These are phyloP conservation scores for Notothenia coriiceps DNA, from an alignment of 2,113 vertebrate genomes.

Conservation along the genomic window DNA sequence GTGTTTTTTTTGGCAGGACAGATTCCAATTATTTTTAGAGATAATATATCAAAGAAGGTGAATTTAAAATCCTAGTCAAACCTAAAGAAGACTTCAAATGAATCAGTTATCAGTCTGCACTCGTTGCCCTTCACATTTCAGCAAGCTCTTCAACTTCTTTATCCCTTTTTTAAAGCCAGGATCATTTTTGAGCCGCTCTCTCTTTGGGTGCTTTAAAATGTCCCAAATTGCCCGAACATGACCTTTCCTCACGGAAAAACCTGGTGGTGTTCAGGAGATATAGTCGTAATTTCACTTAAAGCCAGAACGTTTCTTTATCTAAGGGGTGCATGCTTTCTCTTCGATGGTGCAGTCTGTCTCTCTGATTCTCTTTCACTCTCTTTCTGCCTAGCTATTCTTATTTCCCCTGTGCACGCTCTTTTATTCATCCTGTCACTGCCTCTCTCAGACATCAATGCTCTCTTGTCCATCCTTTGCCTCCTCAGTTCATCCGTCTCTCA, in stretches of 20 bases:
- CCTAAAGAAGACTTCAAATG: neutral
- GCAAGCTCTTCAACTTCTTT: neutral
- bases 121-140: slow-evolving; percentile 33
- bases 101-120: neutral
- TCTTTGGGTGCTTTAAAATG: neutral
- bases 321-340: slow-evolving; percentile 29
- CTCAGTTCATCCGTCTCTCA: slow-evolving; percentile 26
- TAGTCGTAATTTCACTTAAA: neutral
- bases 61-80: neutral
- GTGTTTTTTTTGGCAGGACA: neutral
- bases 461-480: slow-evolving; percentile 32
- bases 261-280: neutral
- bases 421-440: slow-evolving; percentile 39
- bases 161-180: neutral
- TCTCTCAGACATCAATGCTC: slow-evolving; percentile 18
- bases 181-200: neutral
- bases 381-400: slow-evolving; percentile 21
- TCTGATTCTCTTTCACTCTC: slow-evolving; percentile 19
- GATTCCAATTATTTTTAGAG: slow-evolving; percentile 25
- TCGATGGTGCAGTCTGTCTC: slow-evolving; percentile 3
- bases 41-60: neutral
- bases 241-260: neutral
- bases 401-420: slow-evolving; percentile 36
- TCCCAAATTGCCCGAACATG: neutral
- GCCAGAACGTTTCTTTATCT: slow-evolving; percentile 22